Evolutionary conservation across 2,113 vertebrate genomes (phyloP).

Genomic region (Camelus dromedarius): DNA sequence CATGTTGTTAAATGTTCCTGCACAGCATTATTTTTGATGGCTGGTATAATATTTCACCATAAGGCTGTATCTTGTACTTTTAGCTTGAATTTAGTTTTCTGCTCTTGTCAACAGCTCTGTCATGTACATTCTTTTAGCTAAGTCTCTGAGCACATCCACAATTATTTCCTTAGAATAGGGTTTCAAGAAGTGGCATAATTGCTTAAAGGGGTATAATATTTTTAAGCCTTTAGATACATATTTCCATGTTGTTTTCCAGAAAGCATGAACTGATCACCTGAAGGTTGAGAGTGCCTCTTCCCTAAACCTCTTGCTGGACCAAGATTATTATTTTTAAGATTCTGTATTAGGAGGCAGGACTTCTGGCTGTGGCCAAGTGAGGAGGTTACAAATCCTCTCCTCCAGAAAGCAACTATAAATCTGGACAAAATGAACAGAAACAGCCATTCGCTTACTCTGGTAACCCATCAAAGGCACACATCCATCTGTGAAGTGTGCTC

Average conservation of each 20-base stretch:
- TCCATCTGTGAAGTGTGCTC: background rate
- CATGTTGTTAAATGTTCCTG: background rate
- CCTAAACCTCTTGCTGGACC: background rate
- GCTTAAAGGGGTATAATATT: background rate
- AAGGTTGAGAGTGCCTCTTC: background rate
- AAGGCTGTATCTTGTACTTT: background rate
- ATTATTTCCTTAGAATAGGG: constrained; percentile 17
- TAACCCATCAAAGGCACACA: background rate
- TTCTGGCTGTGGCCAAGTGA: background rate
- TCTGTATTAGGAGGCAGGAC: background rate
- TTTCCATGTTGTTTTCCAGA: background rate
- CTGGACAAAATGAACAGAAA: constrained; percentile 20
- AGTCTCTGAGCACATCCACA: background rate
- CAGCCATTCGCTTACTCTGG: background rate
- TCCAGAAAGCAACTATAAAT: constrained; percentile 4
- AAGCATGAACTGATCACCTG: background rate
- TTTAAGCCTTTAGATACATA: background rate
- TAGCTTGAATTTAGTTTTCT: background rate
- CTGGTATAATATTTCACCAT: background rate
- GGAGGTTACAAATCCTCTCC: background rate
- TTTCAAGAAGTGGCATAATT: constrained; percentile 32
- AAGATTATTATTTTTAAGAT: constrained; percentile 2
- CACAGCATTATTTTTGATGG: background rate
- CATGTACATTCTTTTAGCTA: background rate
- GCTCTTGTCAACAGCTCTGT: background rate